Conservation (phyloP, 2,113 vertebrate species). For the Cochlearius cochlearius region DNA sequence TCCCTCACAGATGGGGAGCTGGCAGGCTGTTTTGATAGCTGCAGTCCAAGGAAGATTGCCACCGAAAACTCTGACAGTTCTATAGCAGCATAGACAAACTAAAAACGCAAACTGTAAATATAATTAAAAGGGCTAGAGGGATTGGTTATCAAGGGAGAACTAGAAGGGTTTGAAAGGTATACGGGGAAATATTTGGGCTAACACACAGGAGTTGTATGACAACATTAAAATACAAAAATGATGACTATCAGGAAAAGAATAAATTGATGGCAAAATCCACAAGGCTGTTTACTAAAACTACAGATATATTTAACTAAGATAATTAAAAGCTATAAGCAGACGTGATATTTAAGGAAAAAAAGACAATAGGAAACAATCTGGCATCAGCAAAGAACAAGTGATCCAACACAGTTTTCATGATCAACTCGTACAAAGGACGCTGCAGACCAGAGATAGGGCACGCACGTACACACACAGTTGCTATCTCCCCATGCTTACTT, state of each 20-base stretch:
- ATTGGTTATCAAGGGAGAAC: not conserved
- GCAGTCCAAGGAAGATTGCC: not conserved
- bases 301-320: not conserved
- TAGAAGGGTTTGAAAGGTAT: slow-evolving; percentile 3
- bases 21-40: not conserved
- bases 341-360: not conserved
- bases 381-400: not conserved
- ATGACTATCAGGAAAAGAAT: not conserved
- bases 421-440: not conserved
- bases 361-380: not conserved
- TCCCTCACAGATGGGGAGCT: slow-evolving; percentile 18
- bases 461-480: no score
- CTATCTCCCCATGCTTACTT: no score
- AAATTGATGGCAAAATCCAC: not conserved
- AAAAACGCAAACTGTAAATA: not conserved
- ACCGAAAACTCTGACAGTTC: not conserved
- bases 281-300: not conserved
- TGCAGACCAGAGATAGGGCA: not conserved
- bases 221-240: not conserved
- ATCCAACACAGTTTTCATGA: not conserved
- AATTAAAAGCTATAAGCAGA: not conserved
- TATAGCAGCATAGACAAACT: not conserved
- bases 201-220: not conserved
- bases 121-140: not conserved
- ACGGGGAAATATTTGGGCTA: slow-evolving; percentile 32